Evolutionary conservation across 2,888 invertebrate genomes (phyloP).

Genomic region (Spodoptera picta): DNA sequence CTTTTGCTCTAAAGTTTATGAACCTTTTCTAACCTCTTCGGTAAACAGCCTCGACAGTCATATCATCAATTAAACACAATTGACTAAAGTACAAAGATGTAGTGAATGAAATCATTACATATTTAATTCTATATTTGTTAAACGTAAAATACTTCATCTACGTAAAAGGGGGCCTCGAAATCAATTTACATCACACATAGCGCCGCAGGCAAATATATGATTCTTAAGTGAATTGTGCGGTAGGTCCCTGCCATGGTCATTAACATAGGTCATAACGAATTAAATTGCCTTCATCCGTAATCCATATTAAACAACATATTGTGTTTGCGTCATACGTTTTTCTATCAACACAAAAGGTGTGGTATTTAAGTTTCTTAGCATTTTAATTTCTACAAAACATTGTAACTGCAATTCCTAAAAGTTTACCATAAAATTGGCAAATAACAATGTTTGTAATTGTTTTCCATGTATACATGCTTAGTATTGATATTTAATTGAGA

Average conservation of each 20-base stretch:
- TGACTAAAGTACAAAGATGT: background rate
- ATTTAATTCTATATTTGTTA: constrained; percentile 15
- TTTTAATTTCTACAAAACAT: constrained; percentile 23
- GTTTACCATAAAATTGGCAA: constrained; percentile 13
- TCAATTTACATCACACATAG: constrained; percentile 29
- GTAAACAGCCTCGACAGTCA: no score
- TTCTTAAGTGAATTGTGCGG: constrained; percentile 37
- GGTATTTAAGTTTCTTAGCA: constrained; percentile 18
- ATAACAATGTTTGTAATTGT: constrained; percentile 19
- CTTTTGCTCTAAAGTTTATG: no score
- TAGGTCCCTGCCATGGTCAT: background rate
- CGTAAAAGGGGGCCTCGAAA: constrained; percentile 27
- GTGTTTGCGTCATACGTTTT: constrained; percentile 3
- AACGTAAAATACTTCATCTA: constrained; percentile 28
- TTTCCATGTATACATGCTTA: constrained; percentile 28
- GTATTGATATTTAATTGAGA: constrained; percentile 32
- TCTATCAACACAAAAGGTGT: background rate
- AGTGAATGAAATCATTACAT: constrained; percentile 15
- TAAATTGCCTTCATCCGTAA: no score
- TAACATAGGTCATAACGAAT: no score
- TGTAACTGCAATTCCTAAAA: constrained; percentile 13
- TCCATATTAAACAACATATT: background rate
- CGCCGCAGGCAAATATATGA: constrained; percentile 37
- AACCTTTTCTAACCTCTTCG: no score
- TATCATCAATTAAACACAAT: constrained; percentile 11